These are phyloP conservation scores for Artibeus lituratus DNA, from an alignment of 2,797 vertebrate species.

Conservation along the genomic window DNA sequence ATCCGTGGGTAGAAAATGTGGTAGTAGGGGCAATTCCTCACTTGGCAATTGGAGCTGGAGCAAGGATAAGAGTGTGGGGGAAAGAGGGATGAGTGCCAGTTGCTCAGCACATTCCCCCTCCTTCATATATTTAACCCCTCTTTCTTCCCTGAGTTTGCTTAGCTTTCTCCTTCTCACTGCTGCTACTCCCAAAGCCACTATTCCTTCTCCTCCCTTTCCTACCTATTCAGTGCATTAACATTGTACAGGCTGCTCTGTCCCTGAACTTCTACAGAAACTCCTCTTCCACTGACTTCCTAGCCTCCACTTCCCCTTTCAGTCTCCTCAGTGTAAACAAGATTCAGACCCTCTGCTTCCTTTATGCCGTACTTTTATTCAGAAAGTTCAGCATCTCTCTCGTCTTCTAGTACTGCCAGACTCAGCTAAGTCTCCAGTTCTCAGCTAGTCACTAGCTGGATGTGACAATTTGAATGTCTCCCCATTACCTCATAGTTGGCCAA, in stretches of 20 bases:
- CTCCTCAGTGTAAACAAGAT: neutral
- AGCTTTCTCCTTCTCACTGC: neutral
- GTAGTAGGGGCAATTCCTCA: constrained; percentile 64
- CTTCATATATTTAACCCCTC: neutral
- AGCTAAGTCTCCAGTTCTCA: neutral
- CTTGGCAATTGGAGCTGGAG: constrained; percentile 63
- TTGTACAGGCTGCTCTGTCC: neutral
- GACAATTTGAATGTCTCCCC: neutral
- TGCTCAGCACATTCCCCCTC: rapidly evolving
- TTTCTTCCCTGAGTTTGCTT: neutral
- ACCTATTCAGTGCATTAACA: neutral
- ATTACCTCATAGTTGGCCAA: neutral
- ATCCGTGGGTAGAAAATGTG: constrained; percentile 83
- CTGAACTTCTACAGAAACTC: neutral
- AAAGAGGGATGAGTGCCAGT: neutral
- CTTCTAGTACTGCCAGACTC: neutral
- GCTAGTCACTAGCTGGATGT: neutral
- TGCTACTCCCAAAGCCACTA: neutral
- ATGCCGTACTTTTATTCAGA: neutral
- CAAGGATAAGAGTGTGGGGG: neutral
- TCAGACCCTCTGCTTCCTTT: neutral
- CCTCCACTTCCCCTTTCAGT: neutral
- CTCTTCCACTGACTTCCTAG: neutral
- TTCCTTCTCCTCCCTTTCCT: neutral
- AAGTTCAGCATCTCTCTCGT: neutral